Conservation (phyloP, 1,140 invertebrate species). For the Sarcophaga peregrina region DNA sequence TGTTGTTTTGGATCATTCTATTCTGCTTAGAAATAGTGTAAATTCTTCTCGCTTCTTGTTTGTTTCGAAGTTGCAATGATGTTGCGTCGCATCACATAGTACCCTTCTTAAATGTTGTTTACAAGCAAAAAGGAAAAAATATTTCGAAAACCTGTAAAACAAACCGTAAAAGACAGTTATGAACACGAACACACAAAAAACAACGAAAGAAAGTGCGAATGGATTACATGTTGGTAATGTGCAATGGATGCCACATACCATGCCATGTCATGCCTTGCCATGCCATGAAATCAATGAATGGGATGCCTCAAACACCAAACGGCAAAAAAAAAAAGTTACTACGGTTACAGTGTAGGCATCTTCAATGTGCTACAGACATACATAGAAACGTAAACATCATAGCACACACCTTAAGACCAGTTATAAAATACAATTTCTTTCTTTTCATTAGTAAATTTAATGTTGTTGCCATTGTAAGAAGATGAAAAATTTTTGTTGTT, state of each 20-base stretch:
- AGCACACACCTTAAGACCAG: conserved; percentile 24
- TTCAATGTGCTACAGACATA: too few relatives aligned
- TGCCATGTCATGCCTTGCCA: not conserved
- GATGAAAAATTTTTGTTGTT: not conserved
- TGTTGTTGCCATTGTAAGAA: not conserved
- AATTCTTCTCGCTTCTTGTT: not conserved
- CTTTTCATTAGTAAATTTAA: not conserved
- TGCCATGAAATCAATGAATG: not conserved
- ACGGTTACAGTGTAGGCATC: not conserved
- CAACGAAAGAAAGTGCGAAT: conserved; percentile 5
- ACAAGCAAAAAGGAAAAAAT: not conserved
- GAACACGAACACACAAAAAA: not conserved
- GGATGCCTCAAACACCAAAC: not conserved
- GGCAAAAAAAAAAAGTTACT: not conserved
- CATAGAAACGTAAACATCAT: too few relatives aligned
- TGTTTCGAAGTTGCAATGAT: not conserved
- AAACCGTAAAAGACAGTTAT: not conserved
- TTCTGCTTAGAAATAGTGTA: not conserved
- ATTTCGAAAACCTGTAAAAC: not conserved
- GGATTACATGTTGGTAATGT: not conserved
- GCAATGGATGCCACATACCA: not conserved
- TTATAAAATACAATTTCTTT: not conserved
- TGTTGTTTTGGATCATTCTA: too few relatives aligned
- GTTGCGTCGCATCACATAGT: not conserved
- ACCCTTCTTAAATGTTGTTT: not conserved